A percentile compares a stretch with the other conserved stretches of the same genome.
Conservation (phyloP, 1,140 invertebrate genomes). For the Zaprionus ghesquierei region DNA sequence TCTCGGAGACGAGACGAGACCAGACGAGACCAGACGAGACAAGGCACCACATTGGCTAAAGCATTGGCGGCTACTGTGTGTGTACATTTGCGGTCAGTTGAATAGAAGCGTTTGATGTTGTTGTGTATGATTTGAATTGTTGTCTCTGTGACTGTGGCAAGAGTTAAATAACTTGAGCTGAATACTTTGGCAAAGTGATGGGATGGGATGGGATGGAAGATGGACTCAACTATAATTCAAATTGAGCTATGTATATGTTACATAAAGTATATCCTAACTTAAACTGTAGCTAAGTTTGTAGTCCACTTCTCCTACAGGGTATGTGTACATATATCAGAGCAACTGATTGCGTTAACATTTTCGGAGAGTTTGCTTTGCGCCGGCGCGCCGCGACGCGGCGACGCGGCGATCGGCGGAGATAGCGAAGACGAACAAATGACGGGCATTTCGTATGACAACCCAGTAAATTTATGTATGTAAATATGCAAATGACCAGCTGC, state of each 20-base stretch:
- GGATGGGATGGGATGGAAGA: too few relatives aligned
- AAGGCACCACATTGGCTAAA: slow-evolving; percentile 6
- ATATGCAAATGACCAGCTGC: slow-evolving; percentile 31
- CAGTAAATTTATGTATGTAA: slow-evolving; percentile 59
- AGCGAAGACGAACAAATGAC: slow-evolving; percentile 27
- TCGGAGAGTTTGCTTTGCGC: neutral
- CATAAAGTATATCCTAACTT: too few relatives aligned
- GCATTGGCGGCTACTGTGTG: slow-evolving; percentile 29
- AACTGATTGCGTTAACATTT: slow-evolving; percentile 16
- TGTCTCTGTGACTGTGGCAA: neutral
- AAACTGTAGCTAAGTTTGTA: too few relatives aligned
- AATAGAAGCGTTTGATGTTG: slow-evolving; percentile 34
- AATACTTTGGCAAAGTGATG: too few relatives aligned
- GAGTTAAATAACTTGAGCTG: neutral
- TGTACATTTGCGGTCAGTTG: slow-evolving; percentile 16
- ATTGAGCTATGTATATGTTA: too few relatives aligned
- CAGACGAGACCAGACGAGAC: neutral
- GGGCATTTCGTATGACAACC: slow-evolving; percentile 60
- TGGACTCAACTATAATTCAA: too few relatives aligned
- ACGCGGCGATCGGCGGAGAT: slow-evolving; percentile 5
- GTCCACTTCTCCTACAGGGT: neutral
- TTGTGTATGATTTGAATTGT: neutral
- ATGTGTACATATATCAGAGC: neutral
- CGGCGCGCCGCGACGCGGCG: too few relatives aligned
- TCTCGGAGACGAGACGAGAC: neutral